phyloP scores from a whole-genome alignment of 2,113 vertebrate genomes.

The Osmerus eperlanus region DNA sequence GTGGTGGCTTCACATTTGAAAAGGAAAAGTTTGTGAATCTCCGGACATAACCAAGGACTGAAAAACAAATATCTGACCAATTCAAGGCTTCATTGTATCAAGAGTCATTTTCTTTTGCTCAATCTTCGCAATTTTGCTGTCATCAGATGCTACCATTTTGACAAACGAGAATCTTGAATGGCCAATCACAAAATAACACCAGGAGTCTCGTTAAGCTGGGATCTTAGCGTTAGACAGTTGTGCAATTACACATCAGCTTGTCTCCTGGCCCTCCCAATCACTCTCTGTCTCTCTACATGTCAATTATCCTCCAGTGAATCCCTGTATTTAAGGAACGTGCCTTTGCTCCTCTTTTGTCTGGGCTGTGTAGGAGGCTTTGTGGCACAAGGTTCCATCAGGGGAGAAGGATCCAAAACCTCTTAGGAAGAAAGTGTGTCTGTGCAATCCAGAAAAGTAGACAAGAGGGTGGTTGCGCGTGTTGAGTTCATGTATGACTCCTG shows the following conservation, averaged over 20 bases:
- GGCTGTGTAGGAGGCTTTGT: neutral
- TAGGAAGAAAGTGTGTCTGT: conserved; percentile 22
- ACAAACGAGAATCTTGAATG: neutral
- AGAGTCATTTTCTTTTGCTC: neutral
- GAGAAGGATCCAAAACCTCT: conserved; percentile 20
- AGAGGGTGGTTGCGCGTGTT: neutral
- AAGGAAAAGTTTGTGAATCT: neutral
- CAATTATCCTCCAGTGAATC: conserved; percentile 12
- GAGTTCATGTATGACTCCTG: too few species aligned
- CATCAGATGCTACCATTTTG: neutral
- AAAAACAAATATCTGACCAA: neutral
- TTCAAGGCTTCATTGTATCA: neutral
- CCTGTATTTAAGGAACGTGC: conserved; percentile 11
- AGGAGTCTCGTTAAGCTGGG: neutral
- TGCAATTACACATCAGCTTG: neutral
- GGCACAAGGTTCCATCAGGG: conserved; percentile 8
- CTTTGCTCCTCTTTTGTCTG: conserved; percentile 1
- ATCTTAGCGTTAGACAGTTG: neutral
- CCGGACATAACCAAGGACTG: neutral
- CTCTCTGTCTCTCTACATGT: conserved; percentile 11
- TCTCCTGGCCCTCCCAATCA: neutral
- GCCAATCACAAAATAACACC: neutral
- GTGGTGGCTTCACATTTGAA: too few species aligned
- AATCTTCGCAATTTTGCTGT: neutral
- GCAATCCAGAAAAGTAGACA: conserved; percentile 18